Conservation (phyloP, 23 tunicate species). For the Botrylloides violaceus region DNA sequence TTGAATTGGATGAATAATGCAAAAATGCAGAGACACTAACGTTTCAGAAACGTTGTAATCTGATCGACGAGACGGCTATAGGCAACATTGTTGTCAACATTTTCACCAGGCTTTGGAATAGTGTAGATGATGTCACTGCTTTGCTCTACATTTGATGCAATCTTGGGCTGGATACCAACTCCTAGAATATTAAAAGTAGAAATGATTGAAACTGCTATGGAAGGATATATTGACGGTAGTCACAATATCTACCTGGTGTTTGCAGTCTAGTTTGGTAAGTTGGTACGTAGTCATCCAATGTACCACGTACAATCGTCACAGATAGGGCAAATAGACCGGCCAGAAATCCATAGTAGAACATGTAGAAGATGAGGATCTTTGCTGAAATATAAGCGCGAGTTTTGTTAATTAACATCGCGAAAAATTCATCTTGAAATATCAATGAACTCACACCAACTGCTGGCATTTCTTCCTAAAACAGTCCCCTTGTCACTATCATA, state of each 20-base stretch:
- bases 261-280: constrained; percentile 86
- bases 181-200: constrained; percentile 25
- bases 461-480: constrained; percentile 51
- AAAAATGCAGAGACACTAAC: constrained; percentile 11
- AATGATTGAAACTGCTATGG: background rate
- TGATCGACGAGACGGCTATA: constrained; percentile 24
- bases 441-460: constrained; percentile 61
- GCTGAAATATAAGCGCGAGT: constrained; percentile 37
- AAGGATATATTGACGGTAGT: background rate
- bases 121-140: constrained; percentile 62
- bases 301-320: constrained; percentile 46
- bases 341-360: constrained; percentile 87
- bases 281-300: constrained; percentile 52
- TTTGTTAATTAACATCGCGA: background rate
- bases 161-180: constrained; percentile 47
- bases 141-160: constrained; percentile 20
- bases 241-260: constrained; percentile 81
- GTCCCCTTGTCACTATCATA: constrained; percentile 40
- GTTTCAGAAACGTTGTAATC: constrained; percentile 24
- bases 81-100: constrained; percentile 15
- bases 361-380: constrained; percentile 69
- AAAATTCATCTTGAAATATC: background rate
- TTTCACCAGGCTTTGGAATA: background rate
- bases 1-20: background rate
- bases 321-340: constrained; percentile 83